Percentiles rank a stretch among this genome's conserved stretches.
phyloP scores from a whole-genome alignment of 2,797 vertebrate species.

The Amphiprion clarkii region DNA sequence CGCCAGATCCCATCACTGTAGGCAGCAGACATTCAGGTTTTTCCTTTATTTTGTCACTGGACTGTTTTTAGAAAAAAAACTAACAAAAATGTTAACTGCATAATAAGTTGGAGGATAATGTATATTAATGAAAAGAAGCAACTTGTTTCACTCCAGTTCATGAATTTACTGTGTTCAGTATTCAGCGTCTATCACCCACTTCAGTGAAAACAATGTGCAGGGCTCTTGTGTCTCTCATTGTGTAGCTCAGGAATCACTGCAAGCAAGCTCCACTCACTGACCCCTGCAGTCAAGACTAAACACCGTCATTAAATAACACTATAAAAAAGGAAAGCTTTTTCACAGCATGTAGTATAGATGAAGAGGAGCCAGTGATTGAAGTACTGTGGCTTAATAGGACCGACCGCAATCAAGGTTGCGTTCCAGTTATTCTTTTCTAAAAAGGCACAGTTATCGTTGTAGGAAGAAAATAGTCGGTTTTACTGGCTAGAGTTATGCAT shows the following conservation, averaged over 20 bases:
- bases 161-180: not conserved
- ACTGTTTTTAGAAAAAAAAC: no score
- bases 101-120: not conserved
- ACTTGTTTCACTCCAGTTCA: not conserved
- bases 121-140: no score
- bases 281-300: constrained; percentile 46
- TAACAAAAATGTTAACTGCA: not conserved
- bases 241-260: constrained; percentile 6
- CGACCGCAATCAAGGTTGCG: not conserved
- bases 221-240: not conserved
- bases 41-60: no score
- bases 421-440: not conserved
- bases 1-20: no score
- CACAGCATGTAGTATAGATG: not conserved
- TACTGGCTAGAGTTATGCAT: not conserved
- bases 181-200: constrained; percentile 1
- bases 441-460: not conserved
- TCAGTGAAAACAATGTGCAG: constrained; percentile 1
- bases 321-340: constrained; percentile 19
- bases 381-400: not conserved
- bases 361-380: constrained; percentile 1
- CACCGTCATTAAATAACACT: constrained; percentile 51
- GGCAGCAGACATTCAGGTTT: no score
- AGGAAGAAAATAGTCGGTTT: not conserved
- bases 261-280: constrained; percentile 30